A percentile compares a stretch with the other conserved stretches of the same genome.
Evolutionary conservation across 53 echinoderm and acorn worm species (phyloP).

Genomic region (Echinometra lucunter): DNA sequence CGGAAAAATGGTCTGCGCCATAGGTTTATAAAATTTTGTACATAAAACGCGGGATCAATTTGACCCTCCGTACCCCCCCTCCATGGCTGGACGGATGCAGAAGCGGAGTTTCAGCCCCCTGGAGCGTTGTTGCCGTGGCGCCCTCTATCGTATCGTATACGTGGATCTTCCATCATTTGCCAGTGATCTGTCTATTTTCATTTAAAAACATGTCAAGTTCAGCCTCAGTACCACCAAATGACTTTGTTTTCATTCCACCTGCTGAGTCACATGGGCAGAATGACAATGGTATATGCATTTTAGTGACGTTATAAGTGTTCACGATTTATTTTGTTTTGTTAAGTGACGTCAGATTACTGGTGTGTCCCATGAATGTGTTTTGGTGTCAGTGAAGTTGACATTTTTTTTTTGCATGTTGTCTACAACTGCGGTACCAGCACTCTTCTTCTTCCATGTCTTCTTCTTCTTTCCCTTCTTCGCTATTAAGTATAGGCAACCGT

Average conservation of each 20-base stretch:
- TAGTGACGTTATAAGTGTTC: neutral
- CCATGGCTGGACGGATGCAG: too few species aligned
- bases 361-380: neutral
- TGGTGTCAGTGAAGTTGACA: conserved; percentile 26
- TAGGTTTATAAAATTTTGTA: too few species aligned
- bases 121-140: neutral
- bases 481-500: too few species aligned
- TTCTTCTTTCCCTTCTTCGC: too few species aligned
- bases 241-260: conserved; percentile 59
- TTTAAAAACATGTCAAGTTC: neutral
- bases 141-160: neutral
- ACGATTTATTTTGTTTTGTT: neutral
- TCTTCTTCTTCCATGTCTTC: too few species aligned
- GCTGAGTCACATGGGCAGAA: neutral
- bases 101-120: too few species aligned
- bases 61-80: too few species aligned
- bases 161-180: too few species aligned
- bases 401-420: too few species aligned
- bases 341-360: neutral
- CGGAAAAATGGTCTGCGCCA: too few species aligned
- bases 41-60: too few species aligned
- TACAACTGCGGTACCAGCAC: too few species aligned
- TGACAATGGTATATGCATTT: conserved; percentile 19
- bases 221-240: conserved; percentile 37
- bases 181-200: neutral